These are phyloP conservation scores for Mylabris phalerata DNA, from an alignment of 1,140 invertebrate genomes.

Conservation along the genomic window DNA sequence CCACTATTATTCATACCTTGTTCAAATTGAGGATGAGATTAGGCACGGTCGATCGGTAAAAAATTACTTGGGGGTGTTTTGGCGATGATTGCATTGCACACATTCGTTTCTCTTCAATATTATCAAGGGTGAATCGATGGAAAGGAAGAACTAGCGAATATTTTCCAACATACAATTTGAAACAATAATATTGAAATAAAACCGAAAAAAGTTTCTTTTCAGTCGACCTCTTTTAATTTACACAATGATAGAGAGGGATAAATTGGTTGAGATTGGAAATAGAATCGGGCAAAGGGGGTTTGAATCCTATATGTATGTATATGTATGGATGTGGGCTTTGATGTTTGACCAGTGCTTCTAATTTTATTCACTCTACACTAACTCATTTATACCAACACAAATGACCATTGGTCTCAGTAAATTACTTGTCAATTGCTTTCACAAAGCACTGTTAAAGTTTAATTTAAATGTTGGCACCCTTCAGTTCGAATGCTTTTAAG, in stretches of 20 bases:
- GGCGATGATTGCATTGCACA: conserved; percentile 1
- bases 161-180: no score
- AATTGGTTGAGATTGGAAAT: background rate
- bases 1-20: conserved; percentile 4
- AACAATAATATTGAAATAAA: no score
- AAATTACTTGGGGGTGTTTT: conserved; percentile 15
- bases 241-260: no score
- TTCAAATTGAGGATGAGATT: conserved; percentile 14
- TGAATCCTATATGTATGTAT: conserved; percentile 1
- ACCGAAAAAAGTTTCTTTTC: no score
- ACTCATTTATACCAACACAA: conserved; percentile 42
- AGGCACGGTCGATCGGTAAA: conserved; percentile 10
- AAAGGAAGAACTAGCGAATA: no score
- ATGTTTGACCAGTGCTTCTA: conserved; percentile 39
- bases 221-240: no score
- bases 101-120: no score
- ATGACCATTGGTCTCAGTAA: conserved; percentile 42
- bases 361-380: conserved; percentile 41
- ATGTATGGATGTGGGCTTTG: conserved; percentile 28
- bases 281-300: conserved; percentile 13
- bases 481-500: conserved; percentile 15
- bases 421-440: conserved; percentile 43
- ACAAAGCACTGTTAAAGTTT: conserved; percentile 34
- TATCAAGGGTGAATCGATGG: no score
- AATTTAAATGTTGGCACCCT: conserved; percentile 36